phyloP scores from a whole-genome alignment of 2,113 vertebrate genomes.

The Parus major region DNA sequence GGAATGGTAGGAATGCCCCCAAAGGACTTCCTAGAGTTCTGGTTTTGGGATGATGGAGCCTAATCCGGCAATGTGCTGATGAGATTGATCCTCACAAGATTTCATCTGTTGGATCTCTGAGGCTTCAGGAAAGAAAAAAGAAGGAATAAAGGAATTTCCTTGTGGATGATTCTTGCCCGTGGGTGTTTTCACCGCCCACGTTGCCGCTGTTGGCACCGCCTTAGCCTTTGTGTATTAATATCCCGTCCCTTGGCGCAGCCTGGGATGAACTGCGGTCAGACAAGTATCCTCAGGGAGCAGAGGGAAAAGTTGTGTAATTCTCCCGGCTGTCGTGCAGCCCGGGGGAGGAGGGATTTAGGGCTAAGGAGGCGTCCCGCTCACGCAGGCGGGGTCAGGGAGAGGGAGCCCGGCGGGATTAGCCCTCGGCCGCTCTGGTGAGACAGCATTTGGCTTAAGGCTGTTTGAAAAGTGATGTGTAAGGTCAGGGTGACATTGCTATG shows the following conservation, averaged over 20 bases:
- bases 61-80: fast-evolving
- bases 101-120: not conserved
- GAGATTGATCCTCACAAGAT: fast-evolving
- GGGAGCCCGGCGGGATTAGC: not conserved
- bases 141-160: not conserved
- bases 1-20: not conserved
- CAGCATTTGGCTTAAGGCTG: not conserved
- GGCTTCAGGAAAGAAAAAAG: not conserved
- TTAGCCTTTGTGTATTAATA: not conserved
- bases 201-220: not conserved
- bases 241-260: fast-evolving
- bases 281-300: fast-evolving
- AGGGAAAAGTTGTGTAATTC: not conserved
- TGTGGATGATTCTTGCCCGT: fast-evolving
- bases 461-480: not conserved
- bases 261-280: not conserved
- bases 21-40: not conserved
- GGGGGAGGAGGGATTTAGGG: not conserved
- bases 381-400: not conserved
- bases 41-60: not conserved
- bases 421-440: not conserved
- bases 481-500: not conserved
- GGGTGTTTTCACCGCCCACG: fast-evolving
- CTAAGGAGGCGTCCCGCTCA: not conserved
- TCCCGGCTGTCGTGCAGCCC: not conserved